Evolutionary conservation across 2,797 vertebrate species (phyloP).

Genomic region (Catamblyrhynchus diadema): DNA sequence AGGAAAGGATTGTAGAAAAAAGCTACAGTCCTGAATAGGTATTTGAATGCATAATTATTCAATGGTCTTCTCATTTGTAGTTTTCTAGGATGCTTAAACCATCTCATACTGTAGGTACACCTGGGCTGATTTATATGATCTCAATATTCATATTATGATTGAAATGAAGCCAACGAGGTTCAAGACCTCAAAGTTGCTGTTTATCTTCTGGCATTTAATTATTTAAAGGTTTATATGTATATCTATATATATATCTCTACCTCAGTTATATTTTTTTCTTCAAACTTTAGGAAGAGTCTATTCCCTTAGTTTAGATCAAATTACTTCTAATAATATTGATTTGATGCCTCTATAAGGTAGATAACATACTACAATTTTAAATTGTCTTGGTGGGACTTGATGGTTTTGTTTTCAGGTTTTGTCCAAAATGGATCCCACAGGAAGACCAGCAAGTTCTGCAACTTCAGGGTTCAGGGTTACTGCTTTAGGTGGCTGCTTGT

Average conservation of each 20-base stretch:
- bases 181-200: neutral
- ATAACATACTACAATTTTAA: neutral
- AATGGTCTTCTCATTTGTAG: neutral
- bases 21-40: neutral
- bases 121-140: neutral
- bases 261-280: neutral
- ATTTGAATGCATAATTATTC: neutral
- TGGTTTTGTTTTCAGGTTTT: neutral
- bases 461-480: neutral
- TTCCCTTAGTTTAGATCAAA: neutral
- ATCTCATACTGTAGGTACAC: neutral
- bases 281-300: neutral
- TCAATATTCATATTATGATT: neutral
- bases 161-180: neutral
- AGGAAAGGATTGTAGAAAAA: neutral
- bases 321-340: neutral
- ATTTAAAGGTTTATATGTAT: neutral
- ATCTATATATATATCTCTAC: neutral
- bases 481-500: neutral
- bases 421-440: neutral
- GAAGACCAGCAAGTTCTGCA: neutral
- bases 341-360: neutral
- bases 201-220: neutral
- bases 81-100: neutral
- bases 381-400: neutral